These are phyloP conservation scores for Betta splendens DNA, from an alignment of 2,797 vertebrate species.

Conservation along the genomic window DNA sequence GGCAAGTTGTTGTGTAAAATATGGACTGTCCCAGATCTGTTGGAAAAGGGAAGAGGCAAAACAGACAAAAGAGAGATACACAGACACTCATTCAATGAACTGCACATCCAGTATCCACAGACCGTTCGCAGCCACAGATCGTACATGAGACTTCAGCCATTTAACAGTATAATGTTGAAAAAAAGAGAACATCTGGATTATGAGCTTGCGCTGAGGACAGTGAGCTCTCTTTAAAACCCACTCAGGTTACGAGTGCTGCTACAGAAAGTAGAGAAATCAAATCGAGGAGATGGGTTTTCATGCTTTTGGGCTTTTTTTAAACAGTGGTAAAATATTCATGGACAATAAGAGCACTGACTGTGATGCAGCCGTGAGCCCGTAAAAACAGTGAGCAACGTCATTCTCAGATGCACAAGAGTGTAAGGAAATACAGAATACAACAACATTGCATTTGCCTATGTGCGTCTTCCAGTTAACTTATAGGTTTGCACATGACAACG, in stretches of 20 bases:
- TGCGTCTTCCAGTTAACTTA: constrained; percentile 28
- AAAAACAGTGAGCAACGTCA: constrained; percentile 51
- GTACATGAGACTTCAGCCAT: constrained; percentile 37
- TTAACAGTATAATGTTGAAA: constrained; percentile 42
- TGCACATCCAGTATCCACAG: constrained; percentile 68
- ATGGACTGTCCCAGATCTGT: constrained; percentile 99
- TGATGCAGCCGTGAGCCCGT: constrained; percentile 56
- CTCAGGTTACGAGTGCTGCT: constrained; percentile 47
- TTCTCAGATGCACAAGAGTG: constrained; percentile 41
- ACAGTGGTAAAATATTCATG: constrained; percentile 76
- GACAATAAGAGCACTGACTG: constrained; percentile 66
- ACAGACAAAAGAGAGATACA: constrained; percentile 73
- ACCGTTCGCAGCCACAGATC: constrained; percentile 67
- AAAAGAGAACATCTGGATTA: constrained; percentile 39
- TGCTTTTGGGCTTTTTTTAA: constrained; percentile 67
- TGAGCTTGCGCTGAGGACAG: constrained; percentile 38
- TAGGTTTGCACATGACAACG: constrained; percentile 62
- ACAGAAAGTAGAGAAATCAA: constrained; percentile 59
- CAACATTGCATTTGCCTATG: constrained; percentile 40
- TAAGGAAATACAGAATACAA: constrained; percentile 12
- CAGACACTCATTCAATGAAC: constrained; percentile 77
- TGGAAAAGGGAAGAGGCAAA: constrained; percentile 79
- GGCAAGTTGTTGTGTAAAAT: constrained; percentile 99
- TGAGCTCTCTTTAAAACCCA: constrained; percentile 57
- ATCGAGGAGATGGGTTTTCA: constrained; percentile 66